These are phyloP conservation scores for Anthoptus insignis DNA, from an alignment of 2,888 invertebrate genomes.

Conservation along the genomic window DNA sequence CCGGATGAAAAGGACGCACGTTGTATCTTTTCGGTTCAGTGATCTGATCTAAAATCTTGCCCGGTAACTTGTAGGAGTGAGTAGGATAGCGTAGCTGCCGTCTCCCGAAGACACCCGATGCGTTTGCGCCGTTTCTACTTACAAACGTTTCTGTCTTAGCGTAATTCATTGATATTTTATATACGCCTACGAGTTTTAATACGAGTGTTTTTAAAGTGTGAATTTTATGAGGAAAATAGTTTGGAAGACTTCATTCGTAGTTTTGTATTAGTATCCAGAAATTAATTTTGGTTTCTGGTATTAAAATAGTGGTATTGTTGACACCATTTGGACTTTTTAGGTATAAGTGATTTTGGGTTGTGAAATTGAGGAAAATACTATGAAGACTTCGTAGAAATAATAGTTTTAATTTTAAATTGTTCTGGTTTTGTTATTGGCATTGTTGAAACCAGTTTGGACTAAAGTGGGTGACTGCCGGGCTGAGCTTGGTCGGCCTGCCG, in stretches of 20 bases:
- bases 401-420: constrained; percentile 52
- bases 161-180: too few species aligned
- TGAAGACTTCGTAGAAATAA: too few species aligned
- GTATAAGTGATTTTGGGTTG: too few species aligned
- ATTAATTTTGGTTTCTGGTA: too few species aligned
- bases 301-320: too few species aligned
- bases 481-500: constrained; percentile 51
- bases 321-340: too few species aligned
- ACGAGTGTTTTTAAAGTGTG: too few species aligned
- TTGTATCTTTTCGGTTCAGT: constrained; percentile 82
- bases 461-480: constrained; percentile 77
- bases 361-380: too few species aligned
- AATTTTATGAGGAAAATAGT: too few species aligned
- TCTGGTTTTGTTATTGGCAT: constrained; percentile 73
- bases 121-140: constrained; percentile 67
- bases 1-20: constrained; percentile 69
- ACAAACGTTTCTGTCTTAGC: constrained; percentile 62
- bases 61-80: constrained; percentile 57
- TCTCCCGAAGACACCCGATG: constrained; percentile 64
- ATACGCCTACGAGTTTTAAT: too few species aligned
- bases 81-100: constrained; percentile 62
- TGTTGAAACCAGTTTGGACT: constrained; percentile 73
- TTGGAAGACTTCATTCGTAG: too few species aligned
- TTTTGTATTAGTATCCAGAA: too few species aligned
- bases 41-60: constrained; percentile 73